Conservation (phyloP, 2,888 invertebrate species). For the Sisyra nigra region DNA sequence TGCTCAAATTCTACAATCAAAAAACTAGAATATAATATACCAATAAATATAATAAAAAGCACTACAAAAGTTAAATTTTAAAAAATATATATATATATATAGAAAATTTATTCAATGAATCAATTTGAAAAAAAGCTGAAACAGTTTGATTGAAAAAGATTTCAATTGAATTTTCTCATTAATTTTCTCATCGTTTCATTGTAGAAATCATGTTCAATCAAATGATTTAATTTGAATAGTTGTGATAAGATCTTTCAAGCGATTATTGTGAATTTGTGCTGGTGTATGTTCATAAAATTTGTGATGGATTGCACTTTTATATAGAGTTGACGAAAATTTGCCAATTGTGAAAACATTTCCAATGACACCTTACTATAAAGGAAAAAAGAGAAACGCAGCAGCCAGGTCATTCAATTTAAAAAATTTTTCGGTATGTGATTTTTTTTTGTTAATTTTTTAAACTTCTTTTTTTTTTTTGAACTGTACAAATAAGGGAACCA, state of each 20-base stretch:
- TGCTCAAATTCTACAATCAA: not conserved
- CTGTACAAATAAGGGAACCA: not conserved
- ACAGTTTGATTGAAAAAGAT: too few species aligned
- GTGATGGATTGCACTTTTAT: too few species aligned
- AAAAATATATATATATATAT: not conserved
- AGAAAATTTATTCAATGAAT: not conserved
- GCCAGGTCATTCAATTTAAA: constrained; percentile 11
- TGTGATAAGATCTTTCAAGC: too few species aligned
- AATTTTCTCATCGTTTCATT: too few species aligned
- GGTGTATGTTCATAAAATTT: too few species aligned
- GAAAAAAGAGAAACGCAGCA: constrained; percentile 22
- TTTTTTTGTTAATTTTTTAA: not conserved
- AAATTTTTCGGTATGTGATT: not conserved
- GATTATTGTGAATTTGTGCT: too few species aligned
- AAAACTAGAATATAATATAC: constrained; percentile 1
- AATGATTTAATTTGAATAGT: too few species aligned
- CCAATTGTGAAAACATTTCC: constrained; percentile 24
- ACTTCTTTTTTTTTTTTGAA: not conserved
- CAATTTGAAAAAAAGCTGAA: not conserved
- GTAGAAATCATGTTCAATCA: too few species aligned
- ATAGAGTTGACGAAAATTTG: not conserved
- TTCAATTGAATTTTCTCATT: too few species aligned
- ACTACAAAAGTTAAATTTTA: not conserved
- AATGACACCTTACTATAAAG: constrained; percentile 34
- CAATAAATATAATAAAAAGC: not conserved